phyloP scores from a whole-genome alignment of 2,113 vertebrate genomes.

The Procavia capensis region DNA sequence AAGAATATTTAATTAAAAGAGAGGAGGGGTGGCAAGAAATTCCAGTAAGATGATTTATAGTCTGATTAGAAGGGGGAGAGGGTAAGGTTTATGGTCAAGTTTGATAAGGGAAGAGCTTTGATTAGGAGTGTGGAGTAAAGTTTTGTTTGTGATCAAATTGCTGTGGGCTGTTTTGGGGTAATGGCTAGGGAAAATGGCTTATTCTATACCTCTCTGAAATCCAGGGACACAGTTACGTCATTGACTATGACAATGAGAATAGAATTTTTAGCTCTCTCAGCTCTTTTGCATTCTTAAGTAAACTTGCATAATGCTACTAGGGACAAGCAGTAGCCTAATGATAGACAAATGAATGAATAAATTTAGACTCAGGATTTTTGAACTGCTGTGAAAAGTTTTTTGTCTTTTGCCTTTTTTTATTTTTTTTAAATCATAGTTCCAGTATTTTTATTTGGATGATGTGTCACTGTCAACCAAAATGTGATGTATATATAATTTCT shows the following conservation, averaged over 20 bases:
- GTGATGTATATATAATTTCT: constrained; percentile 64
- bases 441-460: constrained; percentile 62
- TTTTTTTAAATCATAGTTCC: constrained; percentile 66
- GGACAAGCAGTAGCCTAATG: constrained; percentile 80
- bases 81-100: no score
- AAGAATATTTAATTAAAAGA: no score
- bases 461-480: constrained; percentile 63
- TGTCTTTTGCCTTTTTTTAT: constrained; percentile 77
- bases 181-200: no score
- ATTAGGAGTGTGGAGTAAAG: no score
- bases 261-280: constrained; percentile 84
- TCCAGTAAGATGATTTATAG: no score
- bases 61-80: no score
- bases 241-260: constrained; percentile 87
- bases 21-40: no score
- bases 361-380: constrained; percentile 78
- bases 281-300: constrained; percentile 80
- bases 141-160: no score
- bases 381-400: constrained; percentile 81
- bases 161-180: no score
- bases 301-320: constrained; percentile 81
- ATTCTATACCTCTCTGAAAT: no score
- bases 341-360: constrained; percentile 86
- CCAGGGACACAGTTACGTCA: no score
- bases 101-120: no score